Percentiles rank a stretch among this genome's conserved stretches.
These are phyloP conservation scores for Lineus longissimus DNA, from an alignment of 1,140 invertebrate genomes.

Conservation along the genomic window DNA sequence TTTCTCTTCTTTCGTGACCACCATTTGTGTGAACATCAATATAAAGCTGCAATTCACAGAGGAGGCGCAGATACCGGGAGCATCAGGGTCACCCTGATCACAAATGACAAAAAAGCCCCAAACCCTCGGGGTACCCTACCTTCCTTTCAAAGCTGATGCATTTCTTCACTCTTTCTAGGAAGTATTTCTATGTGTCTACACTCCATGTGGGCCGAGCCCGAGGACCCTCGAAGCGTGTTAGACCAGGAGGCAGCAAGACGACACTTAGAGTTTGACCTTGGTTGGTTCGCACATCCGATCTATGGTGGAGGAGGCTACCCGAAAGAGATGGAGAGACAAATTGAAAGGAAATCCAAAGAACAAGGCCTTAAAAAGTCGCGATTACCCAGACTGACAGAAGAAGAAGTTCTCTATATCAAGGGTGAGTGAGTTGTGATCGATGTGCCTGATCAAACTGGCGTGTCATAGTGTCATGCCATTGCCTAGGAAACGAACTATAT, in stretches of 20 bases:
- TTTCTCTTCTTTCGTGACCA: too few species aligned
- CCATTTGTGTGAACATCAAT: too few species aligned
- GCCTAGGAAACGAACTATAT: too few species aligned
- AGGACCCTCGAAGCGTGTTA: constrained; percentile 19
- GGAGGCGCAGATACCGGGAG: too few species aligned
- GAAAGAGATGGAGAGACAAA: constrained; percentile 32
- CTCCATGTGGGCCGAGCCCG: constrained; percentile 29
- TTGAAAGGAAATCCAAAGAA: constrained; percentile 23
- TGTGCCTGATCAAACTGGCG: too few species aligned
- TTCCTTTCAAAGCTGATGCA: too few species aligned
- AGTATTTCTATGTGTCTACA: constrained; percentile 32
- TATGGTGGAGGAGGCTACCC: constrained; percentile 48
- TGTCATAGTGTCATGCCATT: too few species aligned
- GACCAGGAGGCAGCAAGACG: constrained; percentile 30
- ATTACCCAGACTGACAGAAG: constrained; percentile 29
- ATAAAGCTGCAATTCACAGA: too few species aligned
- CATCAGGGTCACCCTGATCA: too few species aligned
- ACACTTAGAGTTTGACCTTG: constrained; percentile 33
- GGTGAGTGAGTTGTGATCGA: constrained; percentile 16
- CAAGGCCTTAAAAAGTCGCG: constrained; percentile 28
- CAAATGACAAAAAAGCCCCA: too few species aligned
- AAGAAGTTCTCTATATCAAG: constrained; percentile 23
- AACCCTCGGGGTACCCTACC: too few species aligned
- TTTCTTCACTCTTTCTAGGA: constrained; percentile 15
- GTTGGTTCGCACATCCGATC: constrained; percentile 50